Conservation (phyloP, 1,140 invertebrate genomes). For the Drosophila kikkawai region DNA sequence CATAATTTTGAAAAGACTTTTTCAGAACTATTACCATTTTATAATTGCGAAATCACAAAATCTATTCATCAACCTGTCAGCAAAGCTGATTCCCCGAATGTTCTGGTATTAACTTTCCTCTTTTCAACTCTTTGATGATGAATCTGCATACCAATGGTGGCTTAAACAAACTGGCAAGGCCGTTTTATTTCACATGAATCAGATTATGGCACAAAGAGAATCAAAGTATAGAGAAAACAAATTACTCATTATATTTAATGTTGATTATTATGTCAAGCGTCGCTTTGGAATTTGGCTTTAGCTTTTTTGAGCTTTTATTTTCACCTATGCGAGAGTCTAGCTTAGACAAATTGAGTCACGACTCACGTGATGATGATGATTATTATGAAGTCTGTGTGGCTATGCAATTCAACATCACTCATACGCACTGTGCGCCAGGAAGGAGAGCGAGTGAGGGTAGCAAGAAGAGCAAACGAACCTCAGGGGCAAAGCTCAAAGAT, state of each 20-base stretch:
- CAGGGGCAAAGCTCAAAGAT: constrained; percentile 45
- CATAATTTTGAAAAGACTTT: background rate
- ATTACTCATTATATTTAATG: constrained; percentile 61
- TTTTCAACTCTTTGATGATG: constrained; percentile 26
- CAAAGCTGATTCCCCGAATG: constrained; percentile 1
- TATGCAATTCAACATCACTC: constrained; percentile 45
- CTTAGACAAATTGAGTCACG: constrained; percentile 60
- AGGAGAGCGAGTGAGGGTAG: background rate
- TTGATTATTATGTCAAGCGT: constrained; percentile 33
- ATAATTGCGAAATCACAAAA: constrained; percentile 12
- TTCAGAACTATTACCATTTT: background rate
- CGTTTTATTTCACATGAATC: constrained; percentile 33
- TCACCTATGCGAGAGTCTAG: constrained; percentile 16
- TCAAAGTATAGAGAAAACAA: constrained; percentile 35
- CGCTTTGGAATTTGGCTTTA: constrained; percentile 13
- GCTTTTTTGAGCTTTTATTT: constrained; percentile 23
- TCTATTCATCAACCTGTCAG: constrained; percentile 7
- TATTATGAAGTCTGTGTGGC: constrained; percentile 25
- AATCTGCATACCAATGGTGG: constrained; percentile 24
- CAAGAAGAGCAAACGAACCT: constrained; percentile 9
- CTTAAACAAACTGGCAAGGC: constrained; percentile 28
- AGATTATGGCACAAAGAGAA: constrained; percentile 16
- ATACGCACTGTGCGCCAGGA: constrained; percentile 49
- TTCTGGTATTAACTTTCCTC: constrained; percentile 7
- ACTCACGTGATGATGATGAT: constrained; percentile 46